phyloP scores from a whole-genome alignment of 2,797 vertebrate species.

The Cyprinella venusta region DNA sequence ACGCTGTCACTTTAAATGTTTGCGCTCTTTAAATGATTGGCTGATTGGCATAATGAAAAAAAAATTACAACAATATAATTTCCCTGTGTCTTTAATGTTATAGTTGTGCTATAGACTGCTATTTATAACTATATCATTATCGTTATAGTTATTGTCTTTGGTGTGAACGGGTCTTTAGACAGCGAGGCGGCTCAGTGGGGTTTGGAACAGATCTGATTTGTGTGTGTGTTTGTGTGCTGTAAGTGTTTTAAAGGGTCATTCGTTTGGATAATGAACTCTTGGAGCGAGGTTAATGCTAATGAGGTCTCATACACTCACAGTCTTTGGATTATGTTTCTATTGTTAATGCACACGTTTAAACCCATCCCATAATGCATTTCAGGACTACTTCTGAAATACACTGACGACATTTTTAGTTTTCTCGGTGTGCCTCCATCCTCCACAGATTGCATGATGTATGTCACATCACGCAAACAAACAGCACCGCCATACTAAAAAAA shows the following conservation, averaged over 20 bases:
- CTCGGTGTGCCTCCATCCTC: slow-evolving; percentile 57
- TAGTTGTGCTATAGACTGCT: not conserved
- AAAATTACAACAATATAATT: not conserved
- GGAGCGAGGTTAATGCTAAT: slow-evolving; percentile 24
- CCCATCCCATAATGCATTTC: slow-evolving; percentile 75
- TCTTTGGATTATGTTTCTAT: slow-evolving; percentile 43
- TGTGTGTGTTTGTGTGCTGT: slow-evolving; percentile 3
- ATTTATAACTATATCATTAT: not conserved
- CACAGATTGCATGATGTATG: slow-evolving; percentile 70
- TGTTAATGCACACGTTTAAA: slow-evolving; percentile 61
- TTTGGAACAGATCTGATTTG: slow-evolving; percentile 11
- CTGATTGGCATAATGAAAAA: not conserved
- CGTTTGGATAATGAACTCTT: not conserved
- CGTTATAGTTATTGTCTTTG: not conserved
- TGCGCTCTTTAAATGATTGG: not conserved
- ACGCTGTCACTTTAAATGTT: not conserved
- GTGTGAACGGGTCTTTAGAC: not conserved
- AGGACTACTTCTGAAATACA: slow-evolving; percentile 71
- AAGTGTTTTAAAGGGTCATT: slow-evolving; percentile 11
- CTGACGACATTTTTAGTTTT: slow-evolving; percentile 58
- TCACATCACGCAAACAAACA: slow-evolving; percentile 54
- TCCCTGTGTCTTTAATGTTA: not conserved
- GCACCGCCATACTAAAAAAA: slow-evolving; percentile 27
- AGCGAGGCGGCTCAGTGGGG: not conserved
- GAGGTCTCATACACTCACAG: slow-evolving; percentile 37